These are phyloP conservation scores for Pelusios castaneus DNA, from an alignment of 2,113 vertebrate genomes.

Conservation along the genomic window DNA sequence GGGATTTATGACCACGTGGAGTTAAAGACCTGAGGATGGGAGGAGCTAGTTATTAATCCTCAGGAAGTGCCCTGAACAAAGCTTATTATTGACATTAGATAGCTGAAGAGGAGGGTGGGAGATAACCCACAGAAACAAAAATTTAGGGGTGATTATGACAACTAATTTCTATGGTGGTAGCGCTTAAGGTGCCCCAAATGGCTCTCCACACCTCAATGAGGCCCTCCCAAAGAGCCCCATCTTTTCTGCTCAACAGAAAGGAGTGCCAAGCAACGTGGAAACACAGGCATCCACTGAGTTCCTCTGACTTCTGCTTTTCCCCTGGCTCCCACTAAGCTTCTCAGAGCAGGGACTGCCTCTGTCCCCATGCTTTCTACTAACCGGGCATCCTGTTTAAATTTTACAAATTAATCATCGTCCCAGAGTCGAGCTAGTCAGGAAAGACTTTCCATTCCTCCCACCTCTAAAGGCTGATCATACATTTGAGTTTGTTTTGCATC, in stretches of 20 bases:
- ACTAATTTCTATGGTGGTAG: not conserved
- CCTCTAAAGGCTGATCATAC: not conserved
- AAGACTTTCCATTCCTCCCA: not conserved
- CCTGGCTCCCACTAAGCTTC: not conserved
- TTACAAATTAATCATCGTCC: not conserved
- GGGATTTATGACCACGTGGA: not conserved
- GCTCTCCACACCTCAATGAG: not conserved
- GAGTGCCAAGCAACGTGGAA: not conserved
- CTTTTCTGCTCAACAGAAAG: not conserved
- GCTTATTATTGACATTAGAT: not conserved
- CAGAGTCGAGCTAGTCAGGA: too few relatives aligned
- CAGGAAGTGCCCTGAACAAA: not conserved
- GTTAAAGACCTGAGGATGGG: not conserved
- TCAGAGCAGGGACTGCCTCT: not conserved
- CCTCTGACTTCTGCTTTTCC: not conserved
- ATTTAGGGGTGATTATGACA: not conserved
- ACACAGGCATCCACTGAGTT: not conserved
- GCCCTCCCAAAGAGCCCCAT: not conserved
- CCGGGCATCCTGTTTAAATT: not conserved
- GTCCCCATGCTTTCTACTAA: not conserved
- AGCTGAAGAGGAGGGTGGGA: not conserved
- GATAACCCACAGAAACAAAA: not conserved
- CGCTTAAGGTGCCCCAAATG: not conserved
- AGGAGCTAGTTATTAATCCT: not conserved
- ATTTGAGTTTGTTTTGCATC: not conserved